phyloP scores from a whole-genome alignment of 2,888 invertebrate species.

The Cryptus armator region DNA sequence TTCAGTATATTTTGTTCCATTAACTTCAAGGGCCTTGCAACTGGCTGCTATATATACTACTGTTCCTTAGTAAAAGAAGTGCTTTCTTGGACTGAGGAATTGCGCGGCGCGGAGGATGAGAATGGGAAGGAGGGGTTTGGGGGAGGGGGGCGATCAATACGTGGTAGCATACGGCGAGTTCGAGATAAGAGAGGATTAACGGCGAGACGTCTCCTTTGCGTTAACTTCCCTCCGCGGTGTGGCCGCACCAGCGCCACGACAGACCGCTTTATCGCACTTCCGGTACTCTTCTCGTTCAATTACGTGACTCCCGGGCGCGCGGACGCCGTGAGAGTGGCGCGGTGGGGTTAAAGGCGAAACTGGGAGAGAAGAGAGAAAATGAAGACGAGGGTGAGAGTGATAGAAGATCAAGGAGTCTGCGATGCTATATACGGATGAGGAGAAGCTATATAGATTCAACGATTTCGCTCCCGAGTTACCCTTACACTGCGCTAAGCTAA shows the following conservation, averaged over 20 bases:
- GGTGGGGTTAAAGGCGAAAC: conserved; percentile 31
- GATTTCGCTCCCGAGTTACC: not conserved
- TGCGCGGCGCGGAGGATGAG: conserved; percentile 22
- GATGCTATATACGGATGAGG: not conserved
- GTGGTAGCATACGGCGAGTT: conserved; percentile 66
- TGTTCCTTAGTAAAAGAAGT: conserved; percentile 34
- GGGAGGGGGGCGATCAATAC: conserved; percentile 60
- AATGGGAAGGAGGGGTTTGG: not conserved
- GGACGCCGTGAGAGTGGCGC: conserved; percentile 6
- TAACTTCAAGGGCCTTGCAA: conserved; percentile 14
- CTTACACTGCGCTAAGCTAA: not conserved
- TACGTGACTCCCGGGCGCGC: conserved; percentile 62
- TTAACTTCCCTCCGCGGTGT: conserved; percentile 58
- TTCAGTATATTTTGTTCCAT: conserved; percentile 28
- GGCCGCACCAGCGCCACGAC: conserved; percentile 42
- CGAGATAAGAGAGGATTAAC: conserved; percentile 70
- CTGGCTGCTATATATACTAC: not conserved
- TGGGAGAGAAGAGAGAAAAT: conserved; percentile 4
- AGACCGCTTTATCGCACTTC: conserved; percentile 68
- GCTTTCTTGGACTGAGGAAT: conserved; percentile 43
- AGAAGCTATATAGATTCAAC: conserved; percentile 6
- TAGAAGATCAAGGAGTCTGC: not conserved
- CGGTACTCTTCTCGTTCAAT: conserved; percentile 70
- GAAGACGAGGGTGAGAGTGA: conserved; percentile 11
- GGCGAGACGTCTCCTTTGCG: conserved; percentile 70